These are phyloP conservation scores for Drosophila teissieri DNA, from an alignment of 1,140 invertebrate species.

Conservation along the genomic window DNA sequence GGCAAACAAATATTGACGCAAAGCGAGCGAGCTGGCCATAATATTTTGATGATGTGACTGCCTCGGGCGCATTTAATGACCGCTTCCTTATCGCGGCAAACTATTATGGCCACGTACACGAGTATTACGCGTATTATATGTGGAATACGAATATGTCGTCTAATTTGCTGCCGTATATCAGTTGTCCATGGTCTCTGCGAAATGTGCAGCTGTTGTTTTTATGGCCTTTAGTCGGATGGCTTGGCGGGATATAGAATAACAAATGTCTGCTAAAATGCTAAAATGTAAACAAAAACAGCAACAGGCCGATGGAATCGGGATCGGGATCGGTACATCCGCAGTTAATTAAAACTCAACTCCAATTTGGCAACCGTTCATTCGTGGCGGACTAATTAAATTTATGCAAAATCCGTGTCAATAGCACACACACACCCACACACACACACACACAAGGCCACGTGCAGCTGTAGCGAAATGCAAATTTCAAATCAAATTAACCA, in stretches of 20 bases:
- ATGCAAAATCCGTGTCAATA: conserved; percentile 47
- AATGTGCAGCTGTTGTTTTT: conserved; percentile 66
- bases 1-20: conserved; percentile 31
- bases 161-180: conserved; percentile 59
- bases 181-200: conserved; percentile 49
- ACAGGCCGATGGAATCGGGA: conserved; percentile 20
- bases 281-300: conserved; percentile 36
- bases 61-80: conserved; percentile 43
- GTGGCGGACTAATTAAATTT: conserved; percentile 36
- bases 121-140: conserved; percentile 38
- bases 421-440: not conserved
- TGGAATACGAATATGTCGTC: conserved; percentile 43
- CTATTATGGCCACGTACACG: conserved; percentile 40
- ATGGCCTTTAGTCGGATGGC: conserved; percentile 15
- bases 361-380: conserved; percentile 16
- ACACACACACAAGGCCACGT: not conserved
- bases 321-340: conserved; percentile 11
- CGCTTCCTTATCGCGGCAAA: conserved; percentile 32
- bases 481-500: conserved; percentile 58
- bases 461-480: conserved; percentile 31
- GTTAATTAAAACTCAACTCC: conserved; percentile 42
- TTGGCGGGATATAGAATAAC: conserved; percentile 22
- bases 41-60: conserved; percentile 19
- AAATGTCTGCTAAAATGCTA: conserved; percentile 17
- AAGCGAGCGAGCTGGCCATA: conserved; percentile 2